A percentile compares a stretch with the other conserved stretches of the same genome.
These are phyloP conservation scores for Acanthaster planci DNA, from an alignment of 35 echinoderm and acorn worm genomes.

Conservation along the genomic window DNA sequence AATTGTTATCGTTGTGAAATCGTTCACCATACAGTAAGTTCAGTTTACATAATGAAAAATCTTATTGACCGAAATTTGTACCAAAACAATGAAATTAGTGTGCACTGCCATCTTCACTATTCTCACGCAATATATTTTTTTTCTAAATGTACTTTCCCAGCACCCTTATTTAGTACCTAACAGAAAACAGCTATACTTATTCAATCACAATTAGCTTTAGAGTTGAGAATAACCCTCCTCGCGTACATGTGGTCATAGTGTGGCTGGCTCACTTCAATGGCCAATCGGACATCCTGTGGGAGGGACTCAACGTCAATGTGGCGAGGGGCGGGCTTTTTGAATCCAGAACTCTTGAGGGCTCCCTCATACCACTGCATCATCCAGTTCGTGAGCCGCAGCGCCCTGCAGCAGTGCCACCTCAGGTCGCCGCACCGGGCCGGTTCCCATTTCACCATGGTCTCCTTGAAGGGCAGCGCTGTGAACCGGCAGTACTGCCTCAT, in stretches of 20 bases:
- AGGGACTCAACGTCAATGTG: constrained; percentile 23
- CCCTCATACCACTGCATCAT: constrained; percentile 30
- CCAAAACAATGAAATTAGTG: background rate
- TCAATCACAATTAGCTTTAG: too few relatives aligned
- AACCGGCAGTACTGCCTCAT: constrained; percentile 43
- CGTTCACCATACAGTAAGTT: background rate
- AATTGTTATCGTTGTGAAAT: background rate
- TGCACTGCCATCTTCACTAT: background rate
- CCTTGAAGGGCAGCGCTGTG: constrained; percentile 38
- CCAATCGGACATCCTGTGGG: constrained; percentile 43
- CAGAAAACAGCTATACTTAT: too few relatives aligned
- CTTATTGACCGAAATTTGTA: background rate
- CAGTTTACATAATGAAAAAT: background rate
- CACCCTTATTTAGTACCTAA: too few relatives aligned
- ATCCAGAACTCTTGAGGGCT: constrained; percentile 41
- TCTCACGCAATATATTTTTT: background rate
- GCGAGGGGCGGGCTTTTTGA: constrained; percentile 31
- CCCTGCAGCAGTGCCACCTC: constrained; percentile 34
- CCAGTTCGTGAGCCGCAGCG: background rate
- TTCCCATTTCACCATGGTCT: constrained; percentile 50
- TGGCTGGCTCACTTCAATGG: constrained; percentile 42
- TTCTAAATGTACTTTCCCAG: background rate
- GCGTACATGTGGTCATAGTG: constrained; percentile 38
- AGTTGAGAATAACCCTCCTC: background rate
- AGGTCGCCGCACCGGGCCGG: background rate